Evolutionary conservation across 2,113 vertebrate species (phyloP), one percentile per base, ranked within the genome.

Genomic region (Mobula hypostoma): DNA sequence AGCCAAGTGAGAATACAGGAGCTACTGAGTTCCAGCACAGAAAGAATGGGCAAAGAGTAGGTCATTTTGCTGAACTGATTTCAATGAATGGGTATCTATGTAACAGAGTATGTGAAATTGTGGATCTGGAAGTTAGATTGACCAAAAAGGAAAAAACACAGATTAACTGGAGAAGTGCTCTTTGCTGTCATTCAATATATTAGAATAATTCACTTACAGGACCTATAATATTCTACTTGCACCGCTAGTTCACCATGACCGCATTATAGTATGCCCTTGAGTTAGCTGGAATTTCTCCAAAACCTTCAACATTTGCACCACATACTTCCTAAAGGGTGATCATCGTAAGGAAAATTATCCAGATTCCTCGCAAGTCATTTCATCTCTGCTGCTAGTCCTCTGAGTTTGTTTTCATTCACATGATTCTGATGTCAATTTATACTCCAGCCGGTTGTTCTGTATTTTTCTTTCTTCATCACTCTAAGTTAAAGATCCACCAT

Each of bases 371-470:
- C 58, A 88, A 88, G 61, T 63, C 58, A 88, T 87, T 14, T 27
- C 58, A 63, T n/a, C 83, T 88, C 56, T n/a, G 11, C 56, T 17
- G 82, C 56, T 83, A n/a, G 24, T 15, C 83, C 56, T 88, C 27
- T 63, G 58, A 61, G 61, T 63, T 88, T n/a, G 12, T 27, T n/a
- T 88, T 63, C 58, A 88, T 27, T 88, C 58, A 29, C 58, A 88
- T 56, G 83, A 63, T 88, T 88, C 83, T n/a, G 83, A 29, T 56
- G 61, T 88, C 61, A 58, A 27, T 85, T 85, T 82, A 83, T 29
- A 27, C 82, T 61, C 27, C 11, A 29, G 83, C 5, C 56, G n/a
- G 58, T 63, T 56, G 56, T 29, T 63, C 58, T 88, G 83, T 29
- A 24, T 88, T 88, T 88, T 88, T 24, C 27, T 87, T 14, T 29